Conservation (phyloP, 2,797 vertebrate genomes). For the Glyptemys insculpta region DNA sequence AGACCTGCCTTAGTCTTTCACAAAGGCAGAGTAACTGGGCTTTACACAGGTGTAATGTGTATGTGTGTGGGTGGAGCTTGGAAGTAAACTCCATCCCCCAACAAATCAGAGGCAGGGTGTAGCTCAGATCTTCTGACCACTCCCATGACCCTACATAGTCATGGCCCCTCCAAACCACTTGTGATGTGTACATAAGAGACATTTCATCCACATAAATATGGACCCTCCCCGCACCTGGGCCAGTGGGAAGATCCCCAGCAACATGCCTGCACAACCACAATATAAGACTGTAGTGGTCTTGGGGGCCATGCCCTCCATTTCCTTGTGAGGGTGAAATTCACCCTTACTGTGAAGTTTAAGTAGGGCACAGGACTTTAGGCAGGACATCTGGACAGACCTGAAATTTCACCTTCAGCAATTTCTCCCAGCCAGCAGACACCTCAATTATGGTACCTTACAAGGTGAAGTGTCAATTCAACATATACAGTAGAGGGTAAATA, state of each 20-base stretch:
- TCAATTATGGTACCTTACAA: not conserved
- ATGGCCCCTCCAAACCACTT: not conserved
- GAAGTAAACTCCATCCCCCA: not conserved
- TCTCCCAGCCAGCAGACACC: not conserved
- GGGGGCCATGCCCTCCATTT: not conserved
- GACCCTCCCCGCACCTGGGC: not conserved
- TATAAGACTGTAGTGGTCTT: not conserved
- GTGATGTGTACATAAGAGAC: not conserved
- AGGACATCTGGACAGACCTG: not conserved
- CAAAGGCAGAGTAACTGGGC: not conserved
- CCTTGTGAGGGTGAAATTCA: not conserved
- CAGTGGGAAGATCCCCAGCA: not conserved
- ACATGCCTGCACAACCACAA: rapidly evolving
- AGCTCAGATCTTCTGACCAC: not conserved
- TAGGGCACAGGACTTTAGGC: not conserved
- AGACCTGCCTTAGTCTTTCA: too few species aligned
- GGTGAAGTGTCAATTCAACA: constrained; percentile 9
- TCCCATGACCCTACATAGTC: not conserved
- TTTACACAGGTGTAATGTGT: not conserved
- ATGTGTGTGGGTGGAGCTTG: not conserved
- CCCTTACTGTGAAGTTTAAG: not conserved
- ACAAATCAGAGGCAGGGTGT: not conserved
- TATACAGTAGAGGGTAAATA: not conserved
- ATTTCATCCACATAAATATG: not conserved
- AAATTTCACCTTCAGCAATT: constrained; percentile 18